These are phyloP conservation scores for Oscheius sp. DNA, from an alignment of 2,888 invertebrate genomes.

Conservation along the genomic window DNA sequence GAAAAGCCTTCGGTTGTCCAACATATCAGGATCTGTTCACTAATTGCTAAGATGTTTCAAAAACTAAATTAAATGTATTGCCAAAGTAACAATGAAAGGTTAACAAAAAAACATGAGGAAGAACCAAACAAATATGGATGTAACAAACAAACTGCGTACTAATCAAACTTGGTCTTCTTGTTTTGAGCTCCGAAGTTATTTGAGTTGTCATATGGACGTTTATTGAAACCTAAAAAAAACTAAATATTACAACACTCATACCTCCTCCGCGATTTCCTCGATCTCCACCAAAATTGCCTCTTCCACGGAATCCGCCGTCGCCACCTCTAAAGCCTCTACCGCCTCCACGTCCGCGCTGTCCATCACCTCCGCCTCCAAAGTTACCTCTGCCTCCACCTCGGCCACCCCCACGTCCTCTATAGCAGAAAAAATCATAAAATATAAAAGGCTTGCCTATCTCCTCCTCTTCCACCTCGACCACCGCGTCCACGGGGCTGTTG, in stretches of 20 bases:
- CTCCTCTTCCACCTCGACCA: constrained; percentile 41
- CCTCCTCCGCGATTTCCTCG: constrained; percentile 31
- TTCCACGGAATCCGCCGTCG: constrained; percentile 74
- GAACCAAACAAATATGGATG: constrained; percentile 22
- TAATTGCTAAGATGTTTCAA: constrained; percentile 18
- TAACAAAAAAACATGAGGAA: constrained; percentile 33
- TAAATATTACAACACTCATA: not conserved
- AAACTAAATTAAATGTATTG: not conserved
- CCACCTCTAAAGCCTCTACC: constrained; percentile 47
- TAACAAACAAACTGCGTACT: no score
- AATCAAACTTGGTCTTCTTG: constrained; percentile 62
- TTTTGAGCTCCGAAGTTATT: constrained; percentile 40
- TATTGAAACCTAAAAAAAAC: constrained; percentile 37
- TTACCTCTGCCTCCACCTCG: constrained; percentile 31
- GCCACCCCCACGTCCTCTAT: constrained; percentile 33
- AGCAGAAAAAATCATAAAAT: constrained; percentile 27
- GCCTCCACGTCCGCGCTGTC: constrained; percentile 41
- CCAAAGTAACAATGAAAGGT: constrained; percentile 32
- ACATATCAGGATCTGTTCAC: not conserved
- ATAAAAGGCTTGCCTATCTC: constrained; percentile 31
- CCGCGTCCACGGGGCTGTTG: constrained; percentile 49
- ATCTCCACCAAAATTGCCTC: constrained; percentile 31
- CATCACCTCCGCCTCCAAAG: constrained; percentile 32
- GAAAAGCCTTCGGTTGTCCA: not conserved
- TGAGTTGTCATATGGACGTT: constrained; percentile 52